phyloP scores from a whole-genome alignment of 2,797 vertebrate genomes.

The Limnodromus scolopaceus region DNA sequence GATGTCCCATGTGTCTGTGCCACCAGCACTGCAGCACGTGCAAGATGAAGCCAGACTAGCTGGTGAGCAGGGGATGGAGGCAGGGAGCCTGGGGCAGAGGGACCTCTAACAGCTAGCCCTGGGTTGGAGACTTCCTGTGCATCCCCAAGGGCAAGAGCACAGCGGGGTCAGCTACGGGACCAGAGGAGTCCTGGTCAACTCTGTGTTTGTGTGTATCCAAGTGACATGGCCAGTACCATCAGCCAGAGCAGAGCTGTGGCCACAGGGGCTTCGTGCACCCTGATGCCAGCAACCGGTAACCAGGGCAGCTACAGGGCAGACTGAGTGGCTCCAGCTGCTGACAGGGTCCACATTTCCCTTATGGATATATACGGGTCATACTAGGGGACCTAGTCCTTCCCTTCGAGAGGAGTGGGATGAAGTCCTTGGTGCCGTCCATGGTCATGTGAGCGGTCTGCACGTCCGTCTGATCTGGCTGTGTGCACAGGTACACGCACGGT shows the following conservation, averaged over 20 bases:
- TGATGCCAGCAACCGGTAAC: background rate
- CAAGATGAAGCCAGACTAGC: background rate
- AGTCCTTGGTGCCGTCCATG: background rate
- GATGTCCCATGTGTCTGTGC: accelerated
- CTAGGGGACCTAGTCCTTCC: background rate
- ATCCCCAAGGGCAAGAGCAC: background rate
- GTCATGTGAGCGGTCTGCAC: background rate
- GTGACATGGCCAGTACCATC: background rate
- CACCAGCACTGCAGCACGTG: background rate
- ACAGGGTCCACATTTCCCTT: background rate
- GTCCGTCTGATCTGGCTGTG: background rate
- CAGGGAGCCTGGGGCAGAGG: accelerated
- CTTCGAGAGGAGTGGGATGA: background rate
- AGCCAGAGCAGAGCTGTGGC: background rate
- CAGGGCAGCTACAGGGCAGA: background rate
- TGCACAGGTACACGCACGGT: accelerated
- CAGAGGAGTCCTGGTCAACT: background rate
- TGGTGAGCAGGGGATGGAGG: background rate
- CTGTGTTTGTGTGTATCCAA: background rate
- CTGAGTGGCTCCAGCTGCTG: background rate
- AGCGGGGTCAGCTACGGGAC: accelerated
- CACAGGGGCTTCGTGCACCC: accelerated
- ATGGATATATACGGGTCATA: background rate
- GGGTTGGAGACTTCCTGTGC: background rate
- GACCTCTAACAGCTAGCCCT: background rate